phyloP scores from a whole-genome alignment of 2,888 invertebrate species.

The Dorcus hopei region DNA sequence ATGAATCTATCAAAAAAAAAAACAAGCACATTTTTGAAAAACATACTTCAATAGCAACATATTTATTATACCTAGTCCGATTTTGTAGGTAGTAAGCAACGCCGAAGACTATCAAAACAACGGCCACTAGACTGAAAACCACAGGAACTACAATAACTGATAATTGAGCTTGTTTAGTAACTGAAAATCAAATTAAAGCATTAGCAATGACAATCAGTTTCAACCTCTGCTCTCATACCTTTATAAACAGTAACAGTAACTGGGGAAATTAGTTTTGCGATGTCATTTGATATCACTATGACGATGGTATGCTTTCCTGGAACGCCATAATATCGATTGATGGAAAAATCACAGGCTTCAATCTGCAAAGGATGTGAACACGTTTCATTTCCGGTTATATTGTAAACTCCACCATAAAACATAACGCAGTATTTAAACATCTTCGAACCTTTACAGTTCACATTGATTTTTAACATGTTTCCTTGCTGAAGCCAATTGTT shows the following conservation, averaged over 20 bases:
- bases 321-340: conserved; percentile 64
- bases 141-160: conserved; percentile 88
- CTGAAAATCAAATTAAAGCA: conserved; percentile 51
- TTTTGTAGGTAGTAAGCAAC: conserved; percentile 84
- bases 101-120: conserved; percentile 81
- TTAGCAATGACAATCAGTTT: neutral
- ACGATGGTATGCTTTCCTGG: conserved; percentile 74
- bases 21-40: neutral
- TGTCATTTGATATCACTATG: conserved; percentile 73
- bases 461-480: conserved; percentile 67
- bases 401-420: conserved; percentile 63
- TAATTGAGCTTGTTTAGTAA: conserved; percentile 73
- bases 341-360: conserved; percentile 57
- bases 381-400: conserved; percentile 74
- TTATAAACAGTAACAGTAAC: conserved; percentile 80
- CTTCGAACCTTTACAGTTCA: conserved; percentile 72
- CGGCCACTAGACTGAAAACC: conserved; percentile 74
- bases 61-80: conserved; percentile 62
- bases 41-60: neutral
- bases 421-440: conserved; percentile 70
- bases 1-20: conserved; percentile 56
- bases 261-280: conserved; percentile 66
- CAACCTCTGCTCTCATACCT: conserved; percentile 54
- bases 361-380: conserved; percentile 48
- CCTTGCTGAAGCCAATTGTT: conserved; percentile 82